Conservation (phyloP, 2,113 vertebrate species). For the Nematolebias whitei region DNA sequence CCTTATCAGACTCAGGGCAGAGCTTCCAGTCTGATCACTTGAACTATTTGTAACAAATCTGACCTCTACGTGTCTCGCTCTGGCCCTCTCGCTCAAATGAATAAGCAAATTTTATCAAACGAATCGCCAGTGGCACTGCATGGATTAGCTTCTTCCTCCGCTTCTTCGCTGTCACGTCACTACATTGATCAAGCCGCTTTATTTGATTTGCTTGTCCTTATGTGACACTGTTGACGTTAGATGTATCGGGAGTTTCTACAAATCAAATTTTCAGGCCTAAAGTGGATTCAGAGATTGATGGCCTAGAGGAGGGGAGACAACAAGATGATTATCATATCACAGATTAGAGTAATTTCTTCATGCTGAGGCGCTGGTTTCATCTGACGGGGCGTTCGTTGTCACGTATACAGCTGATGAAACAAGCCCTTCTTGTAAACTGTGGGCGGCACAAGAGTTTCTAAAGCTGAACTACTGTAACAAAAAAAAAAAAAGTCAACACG, state of each 20-base stretch:
- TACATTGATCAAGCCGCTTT: conserved; percentile 12
- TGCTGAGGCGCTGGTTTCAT: conserved; percentile 7
- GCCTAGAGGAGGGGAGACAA: conserved; percentile 25
- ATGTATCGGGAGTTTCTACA: conserved; percentile 50
- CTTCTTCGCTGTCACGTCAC: conserved; percentile 26
- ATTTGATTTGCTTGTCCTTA: conserved; percentile 40
- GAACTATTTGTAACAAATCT: conserved; percentile 63
- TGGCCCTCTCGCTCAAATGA: conserved; percentile 19
- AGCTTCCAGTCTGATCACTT: conserved; percentile 69
- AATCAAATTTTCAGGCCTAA: conserved; percentile 43
- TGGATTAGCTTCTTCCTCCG: conserved; percentile 18
- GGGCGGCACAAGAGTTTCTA: conserved; percentile 49
- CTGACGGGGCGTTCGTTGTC: conserved; percentile 47
- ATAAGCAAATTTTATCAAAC: conserved; percentile 28
- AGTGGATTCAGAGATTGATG: conserved; percentile 48
- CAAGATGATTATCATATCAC: conserved; percentile 48
- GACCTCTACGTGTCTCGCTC: conserved; percentile 43
- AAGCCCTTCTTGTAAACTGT: conserved; percentile 52
- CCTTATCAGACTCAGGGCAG: conserved; percentile 73
- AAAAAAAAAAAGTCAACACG: conserved; percentile 21
- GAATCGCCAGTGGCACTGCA: not conserved
- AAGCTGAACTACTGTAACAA: conserved; percentile 26
- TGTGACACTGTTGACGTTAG: conserved; percentile 35
- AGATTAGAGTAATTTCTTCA: conserved; percentile 55
- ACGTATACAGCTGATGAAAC: conserved; percentile 33